Evolutionary conservation across 1,140 invertebrate species (phyloP).

Genomic region (Drepana arcuata): DNA sequence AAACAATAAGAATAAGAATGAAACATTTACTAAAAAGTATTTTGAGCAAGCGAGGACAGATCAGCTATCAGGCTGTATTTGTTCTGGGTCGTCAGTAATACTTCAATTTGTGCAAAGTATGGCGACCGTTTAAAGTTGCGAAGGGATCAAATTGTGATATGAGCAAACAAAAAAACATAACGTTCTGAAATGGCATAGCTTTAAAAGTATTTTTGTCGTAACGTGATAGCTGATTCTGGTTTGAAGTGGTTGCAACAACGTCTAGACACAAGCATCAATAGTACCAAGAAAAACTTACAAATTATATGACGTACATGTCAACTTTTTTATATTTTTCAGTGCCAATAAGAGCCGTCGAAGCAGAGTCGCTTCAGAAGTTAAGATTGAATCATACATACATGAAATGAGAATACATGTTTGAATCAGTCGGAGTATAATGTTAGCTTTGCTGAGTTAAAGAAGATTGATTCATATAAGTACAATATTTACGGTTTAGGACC

Average conservation of each 20-base stretch:
- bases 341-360: no score
- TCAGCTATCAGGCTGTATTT: constrained; percentile 22
- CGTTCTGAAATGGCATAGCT: neutral
- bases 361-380: no score
- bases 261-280: constrained; percentile 12
- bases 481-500: no score
- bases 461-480: no score
- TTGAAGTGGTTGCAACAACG: constrained; percentile 7
- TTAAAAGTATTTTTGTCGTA: constrained; percentile 3
- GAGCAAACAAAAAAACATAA: neutral
- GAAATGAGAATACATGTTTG: no score
- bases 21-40: constrained; percentile 9
- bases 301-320: no score
- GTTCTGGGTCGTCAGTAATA: constrained; percentile 22
- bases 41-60: constrained; percentile 2
- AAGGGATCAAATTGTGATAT: constrained; percentile 6
- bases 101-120: constrained; percentile 15
- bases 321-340: no score
- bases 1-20: no score
- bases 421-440: no score
- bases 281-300: constrained; percentile 1
- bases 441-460: no score
- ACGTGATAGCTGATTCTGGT: constrained; percentile 6
- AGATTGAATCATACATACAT: no score
- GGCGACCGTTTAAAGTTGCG: constrained; percentile 3